These are phyloP conservation scores for Philereme transversata DNA, from an alignment of 2,888 invertebrate genomes.

Conservation along the genomic window DNA sequence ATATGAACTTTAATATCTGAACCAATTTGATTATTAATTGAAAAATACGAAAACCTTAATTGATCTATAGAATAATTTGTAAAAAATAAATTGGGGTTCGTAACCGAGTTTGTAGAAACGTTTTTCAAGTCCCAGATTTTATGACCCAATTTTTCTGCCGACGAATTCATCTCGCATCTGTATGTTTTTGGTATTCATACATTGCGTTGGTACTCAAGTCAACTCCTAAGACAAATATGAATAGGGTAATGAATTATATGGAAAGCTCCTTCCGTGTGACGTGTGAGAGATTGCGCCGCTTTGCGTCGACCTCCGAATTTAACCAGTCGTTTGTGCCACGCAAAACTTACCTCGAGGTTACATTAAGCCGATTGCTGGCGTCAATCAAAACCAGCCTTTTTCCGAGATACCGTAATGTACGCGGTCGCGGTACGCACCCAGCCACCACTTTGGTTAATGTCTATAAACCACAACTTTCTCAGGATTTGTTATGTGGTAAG, in stretches of 20 bases:
- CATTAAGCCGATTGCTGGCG: slow-evolving; percentile 82
- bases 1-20: background rate
- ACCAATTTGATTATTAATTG: background rate
- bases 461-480: slow-evolving; percentile 41
- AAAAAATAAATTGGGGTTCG: background rate
- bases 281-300: slow-evolving; percentile 81
- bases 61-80: background rate
- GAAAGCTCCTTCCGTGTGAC: slow-evolving; percentile 78
- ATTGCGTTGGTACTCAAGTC: slow-evolving; percentile 55
- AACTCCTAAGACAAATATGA: slow-evolving; percentile 81
- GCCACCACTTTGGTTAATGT: slow-evolving; percentile 58
- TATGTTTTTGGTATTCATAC: slow-evolving; percentile 45
- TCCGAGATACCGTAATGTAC: slow-evolving; percentile 64
- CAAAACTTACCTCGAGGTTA: slow-evolving; percentile 81
- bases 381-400: slow-evolving; percentile 81
- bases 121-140: slow-evolving; percentile 24
- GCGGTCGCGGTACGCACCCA: slow-evolving; percentile 39
- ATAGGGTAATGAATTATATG: slow-evolving; percentile 82
- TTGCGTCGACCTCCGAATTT: slow-evolving; percentile 81
- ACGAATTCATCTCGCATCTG: slow-evolving; percentile 38
- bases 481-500: slow-evolving; percentile 46
- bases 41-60: background rate
- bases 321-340: slow-evolving; percentile 79
- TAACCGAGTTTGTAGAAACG: slow-evolving; percentile 22
- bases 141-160: slow-evolving; percentile 30